Evolutionary conservation across 2,888 invertebrate genomes (phyloP), one percentile per base, ranked within the genome.

Genomic region (Tenthredo notha): DNA sequence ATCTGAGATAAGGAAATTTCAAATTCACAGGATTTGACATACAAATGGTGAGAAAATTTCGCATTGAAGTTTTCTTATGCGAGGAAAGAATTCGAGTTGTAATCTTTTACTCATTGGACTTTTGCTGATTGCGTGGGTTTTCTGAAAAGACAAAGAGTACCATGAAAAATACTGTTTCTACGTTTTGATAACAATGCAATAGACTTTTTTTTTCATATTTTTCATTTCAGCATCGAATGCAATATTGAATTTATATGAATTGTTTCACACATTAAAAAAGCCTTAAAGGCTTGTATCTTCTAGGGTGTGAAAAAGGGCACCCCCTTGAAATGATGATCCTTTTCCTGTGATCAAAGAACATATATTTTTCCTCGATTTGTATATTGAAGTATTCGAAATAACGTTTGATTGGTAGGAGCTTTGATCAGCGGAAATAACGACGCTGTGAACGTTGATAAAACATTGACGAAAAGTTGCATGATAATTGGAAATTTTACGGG

Each of bases 401-500:
- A 25, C 61, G 61, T 25, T 61, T 25, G 21, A 61, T 61, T 12
- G 61, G 61, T 21, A 25, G 4, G 12, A 61, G 12, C 21, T 61
- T 61, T 61, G 61, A 61, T 25, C 21, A 21, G 12, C 25, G 9
- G 21, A 1, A 25, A 61, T 25, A 61, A 21, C 61, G 25, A 10
- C 10, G 61, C n/a, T n/a, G 18, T 70, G 33, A 70, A 15, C 75
- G 37, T 70, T 37, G 70, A 15, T 70, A 61, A 61, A 61, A 61
- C 75, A 75, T 47, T 6, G 75, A 21, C 25, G n/a, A 47, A 47
- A 40, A 47, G 25, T 47, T 7, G 75, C 43, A 75, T 47, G 47
- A 75, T 75, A 47, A 75, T 75, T 75, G 75, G 75, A 75, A 75
- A 75, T 75, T 75, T 75, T 43, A 75, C 75, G 43, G 75, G 75